Conservation (phyloP, 2,797 vertebrate genomes). For the Furcifer pardalis region DNA sequence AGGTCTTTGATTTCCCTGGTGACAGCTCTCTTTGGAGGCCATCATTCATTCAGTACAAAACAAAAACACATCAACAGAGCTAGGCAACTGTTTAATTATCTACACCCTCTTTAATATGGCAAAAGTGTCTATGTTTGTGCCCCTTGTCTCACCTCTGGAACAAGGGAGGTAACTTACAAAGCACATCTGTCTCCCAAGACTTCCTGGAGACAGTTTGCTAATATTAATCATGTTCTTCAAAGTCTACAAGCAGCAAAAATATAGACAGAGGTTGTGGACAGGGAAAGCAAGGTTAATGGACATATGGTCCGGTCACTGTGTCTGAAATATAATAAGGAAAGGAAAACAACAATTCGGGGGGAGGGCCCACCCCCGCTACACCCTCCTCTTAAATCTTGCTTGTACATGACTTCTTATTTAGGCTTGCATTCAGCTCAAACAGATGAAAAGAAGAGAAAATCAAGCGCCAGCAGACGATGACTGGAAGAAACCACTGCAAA, state of each 20-base stretch:
- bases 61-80: slow-evolving; percentile 66
- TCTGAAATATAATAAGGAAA: slow-evolving; percentile 50
- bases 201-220: slow-evolving; percentile 48
- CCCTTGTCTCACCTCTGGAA: slow-evolving; percentile 51
- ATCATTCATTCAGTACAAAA: slow-evolving; percentile 67
- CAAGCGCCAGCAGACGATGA: slow-evolving; percentile 40
- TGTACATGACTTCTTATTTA: neutral
- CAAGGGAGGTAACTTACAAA: slow-evolving; percentile 20
- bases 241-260: slow-evolving; percentile 40
- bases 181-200: slow-evolving; percentile 35
- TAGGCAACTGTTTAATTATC: slow-evolving; percentile 66
- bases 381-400: neutral
- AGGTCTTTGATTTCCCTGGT: slow-evolving; percentile 73
- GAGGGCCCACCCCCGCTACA: too few species aligned
- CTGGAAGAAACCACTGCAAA: slow-evolving; percentile 1
- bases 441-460: neutral
- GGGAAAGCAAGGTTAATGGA: slow-evolving; percentile 52
- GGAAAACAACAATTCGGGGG: neutral
- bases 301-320: slow-evolving; percentile 41
- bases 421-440: neutral
- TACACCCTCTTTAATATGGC: slow-evolving; percentile 45
- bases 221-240: slow-evolving; percentile 50
- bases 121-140: slow-evolving; percentile 23
- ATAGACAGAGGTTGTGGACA: slow-evolving; percentile 22
- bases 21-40: slow-evolving; percentile 64